Percentiles rank a stretch among this genome's conserved stretches.
Conservation (phyloP, 1,140 invertebrate species). For the Bradynema listronoti region DNA sequence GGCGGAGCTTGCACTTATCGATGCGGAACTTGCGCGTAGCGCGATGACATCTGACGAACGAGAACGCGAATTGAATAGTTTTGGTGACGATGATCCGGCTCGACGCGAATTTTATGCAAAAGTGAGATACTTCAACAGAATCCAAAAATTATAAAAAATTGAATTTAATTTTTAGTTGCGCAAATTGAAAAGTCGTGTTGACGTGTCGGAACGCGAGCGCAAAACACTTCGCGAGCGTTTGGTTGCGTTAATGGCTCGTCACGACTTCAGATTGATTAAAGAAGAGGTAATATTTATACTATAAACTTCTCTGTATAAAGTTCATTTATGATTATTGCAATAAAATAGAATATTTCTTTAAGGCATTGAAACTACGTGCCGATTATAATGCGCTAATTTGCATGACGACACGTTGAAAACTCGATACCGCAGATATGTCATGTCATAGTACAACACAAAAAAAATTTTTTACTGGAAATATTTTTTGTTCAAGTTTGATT, state of each 20-base stretch:
- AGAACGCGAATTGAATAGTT: background rate
- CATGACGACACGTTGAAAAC: too few relatives aligned
- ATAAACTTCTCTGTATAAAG: too few relatives aligned
- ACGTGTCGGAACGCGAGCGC: slow-evolving; percentile 17
- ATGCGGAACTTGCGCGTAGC: background rate
- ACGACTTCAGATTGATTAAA: slow-evolving; percentile 25
- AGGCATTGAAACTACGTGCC: too few relatives aligned
- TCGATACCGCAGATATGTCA: too few relatives aligned
- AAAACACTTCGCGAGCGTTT: slow-evolving; percentile 14
- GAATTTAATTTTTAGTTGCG: slow-evolving; percentile 21
- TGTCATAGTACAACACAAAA: too few relatives aligned
- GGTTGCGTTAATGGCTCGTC: slow-evolving; percentile 14
- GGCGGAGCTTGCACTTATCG: slow-evolving; percentile 8
- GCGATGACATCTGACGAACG: background rate
- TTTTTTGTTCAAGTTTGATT: too few relatives aligned
- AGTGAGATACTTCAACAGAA: background rate
- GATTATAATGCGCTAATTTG: too few relatives aligned
- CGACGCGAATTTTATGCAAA: background rate
- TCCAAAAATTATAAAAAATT: background rate
- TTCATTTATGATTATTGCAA: too few relatives aligned
- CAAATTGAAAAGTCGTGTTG: slow-evolving; percentile 19
- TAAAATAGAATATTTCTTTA: too few relatives aligned
- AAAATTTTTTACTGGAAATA: too few relatives aligned
- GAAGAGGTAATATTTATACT: too few relatives aligned
- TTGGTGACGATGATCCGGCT: background rate